These are phyloP conservation scores for Synanthedon andrenaeformis DNA, from an alignment of 2,888 invertebrate genomes.

Conservation along the genomic window DNA sequence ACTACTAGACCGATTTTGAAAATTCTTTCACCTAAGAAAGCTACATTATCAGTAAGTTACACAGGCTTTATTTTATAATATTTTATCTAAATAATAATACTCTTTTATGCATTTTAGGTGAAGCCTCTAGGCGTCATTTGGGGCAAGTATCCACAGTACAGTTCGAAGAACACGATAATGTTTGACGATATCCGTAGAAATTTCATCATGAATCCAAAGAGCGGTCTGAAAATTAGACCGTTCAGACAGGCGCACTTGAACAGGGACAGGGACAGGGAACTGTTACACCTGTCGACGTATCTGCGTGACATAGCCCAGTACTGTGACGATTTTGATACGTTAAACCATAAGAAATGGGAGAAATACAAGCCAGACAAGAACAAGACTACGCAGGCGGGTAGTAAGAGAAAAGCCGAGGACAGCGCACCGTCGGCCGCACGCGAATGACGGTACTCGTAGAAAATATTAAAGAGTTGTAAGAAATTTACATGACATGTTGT, in stretches of 20 bases:
- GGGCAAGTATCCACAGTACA: constrained; percentile 93
- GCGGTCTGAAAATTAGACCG: constrained; percentile 89
- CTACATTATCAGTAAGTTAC: too few relatives aligned
- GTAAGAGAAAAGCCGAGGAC: constrained; percentile 62
- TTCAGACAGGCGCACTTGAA: constrained; percentile 93
- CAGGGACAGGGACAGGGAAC: constrained; percentile 84
- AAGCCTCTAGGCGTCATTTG: constrained; percentile 97
- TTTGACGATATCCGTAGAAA: constrained; percentile 96
- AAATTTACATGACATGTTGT: too few relatives aligned
- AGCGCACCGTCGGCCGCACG: constrained; percentile 38
- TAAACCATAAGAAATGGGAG: constrained; percentile 96
- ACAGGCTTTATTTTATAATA: too few relatives aligned
- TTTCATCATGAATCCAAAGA: constrained; percentile 97
- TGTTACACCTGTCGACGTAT: constrained; percentile 84
- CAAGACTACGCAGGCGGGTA: constrained; percentile 36
- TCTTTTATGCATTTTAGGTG: constrained; percentile 74
- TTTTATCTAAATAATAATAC: too few relatives aligned
- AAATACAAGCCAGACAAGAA: constrained; percentile 72
- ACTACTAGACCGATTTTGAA: too few relatives aligned
- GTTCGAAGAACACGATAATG: constrained; percentile 95
- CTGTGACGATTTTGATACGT: constrained; percentile 82
- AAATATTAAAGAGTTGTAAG: too few relatives aligned
- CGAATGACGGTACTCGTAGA: constrained; percentile 38
- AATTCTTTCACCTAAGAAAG: too few relatives aligned
- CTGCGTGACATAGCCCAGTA: constrained; percentile 84